A percentile compares a stretch with the other conserved stretches of the same genome.
Evolutionary conservation across 2,113 vertebrate species (phyloP).

Genomic region (Halcyon senegalensis): DNA sequence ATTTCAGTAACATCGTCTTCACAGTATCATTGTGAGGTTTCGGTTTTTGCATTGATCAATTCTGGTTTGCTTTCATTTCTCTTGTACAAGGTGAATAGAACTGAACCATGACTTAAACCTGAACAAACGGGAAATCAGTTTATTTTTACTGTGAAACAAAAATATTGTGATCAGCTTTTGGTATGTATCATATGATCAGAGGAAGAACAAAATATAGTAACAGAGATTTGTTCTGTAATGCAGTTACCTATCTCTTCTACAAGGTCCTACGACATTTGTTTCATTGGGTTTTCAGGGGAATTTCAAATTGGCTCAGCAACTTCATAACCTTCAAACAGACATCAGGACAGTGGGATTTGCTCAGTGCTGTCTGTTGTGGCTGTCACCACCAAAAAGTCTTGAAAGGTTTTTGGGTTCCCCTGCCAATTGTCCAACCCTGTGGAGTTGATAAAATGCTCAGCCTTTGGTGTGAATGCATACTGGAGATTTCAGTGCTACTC

Average conservation of each 20-base stretch:
- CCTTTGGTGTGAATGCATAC: background rate
- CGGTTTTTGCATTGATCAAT: background rate
- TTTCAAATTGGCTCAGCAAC: background rate
- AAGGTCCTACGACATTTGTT: background rate
- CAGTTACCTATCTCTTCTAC: background rate
- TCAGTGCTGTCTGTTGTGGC: background rate
- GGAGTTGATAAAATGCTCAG: background rate
- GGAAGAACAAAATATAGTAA: background rate
- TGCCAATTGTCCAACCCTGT: rapidly evolving
- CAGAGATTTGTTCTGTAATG: background rate
- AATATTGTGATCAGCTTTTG: background rate
- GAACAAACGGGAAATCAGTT: background rate
- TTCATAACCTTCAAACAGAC: background rate
- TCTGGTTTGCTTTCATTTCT: background rate
- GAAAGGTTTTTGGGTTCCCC: rapidly evolving
- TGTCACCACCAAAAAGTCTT: background rate
- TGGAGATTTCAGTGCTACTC: background rate
- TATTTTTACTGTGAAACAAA: background rate
- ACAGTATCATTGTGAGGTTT: background rate
- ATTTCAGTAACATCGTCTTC: background rate
- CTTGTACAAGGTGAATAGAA: background rate
- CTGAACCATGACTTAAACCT: background rate
- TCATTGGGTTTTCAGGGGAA: background rate
- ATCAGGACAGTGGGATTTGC: background rate
- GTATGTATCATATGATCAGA: background rate